These are phyloP conservation scores for Psephotus haematonotus DNA, from an alignment of 2,113 vertebrate species.

Conservation along the genomic window DNA sequence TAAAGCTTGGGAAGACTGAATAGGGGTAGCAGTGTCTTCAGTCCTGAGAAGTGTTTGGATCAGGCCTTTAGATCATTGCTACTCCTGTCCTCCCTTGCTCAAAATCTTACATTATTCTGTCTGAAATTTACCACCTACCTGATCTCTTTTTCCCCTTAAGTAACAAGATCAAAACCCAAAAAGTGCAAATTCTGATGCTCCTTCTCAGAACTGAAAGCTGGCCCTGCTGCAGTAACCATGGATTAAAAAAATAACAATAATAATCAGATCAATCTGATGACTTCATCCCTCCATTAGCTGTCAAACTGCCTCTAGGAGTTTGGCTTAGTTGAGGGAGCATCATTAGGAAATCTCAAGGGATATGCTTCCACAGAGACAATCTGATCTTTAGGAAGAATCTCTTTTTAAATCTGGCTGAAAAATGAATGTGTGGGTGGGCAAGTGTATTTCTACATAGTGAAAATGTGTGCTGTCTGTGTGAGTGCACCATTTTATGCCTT, in stretches of 20 bases:
- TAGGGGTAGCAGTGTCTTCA: not conserved
- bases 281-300: constrained; percentile 29
- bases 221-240: not conserved
- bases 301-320: constrained; percentile 47
- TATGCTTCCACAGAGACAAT: constrained; percentile 1
- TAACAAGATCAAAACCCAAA: not conserved
- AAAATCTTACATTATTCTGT: not conserved
- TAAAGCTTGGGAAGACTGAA: not conserved
- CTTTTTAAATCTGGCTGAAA: constrained; percentile 13
- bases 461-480: constrained; percentile 13
- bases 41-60: not conserved
- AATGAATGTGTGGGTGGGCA: constrained; percentile 24
- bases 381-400: constrained; percentile 33
- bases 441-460: not conserved
- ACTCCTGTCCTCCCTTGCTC: not conserved
- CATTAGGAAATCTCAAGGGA: constrained; percentile 32
- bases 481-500: not conserved
- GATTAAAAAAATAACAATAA: not conserved
- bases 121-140: not conserved
- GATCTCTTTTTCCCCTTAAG: not conserved
- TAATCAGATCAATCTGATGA: not conserved
- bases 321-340: not conserved
- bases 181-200: not conserved
- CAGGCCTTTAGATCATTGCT: not conserved
- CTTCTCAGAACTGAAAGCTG: not conserved